Evolutionary conservation across 2,113 vertebrate genomes (phyloP).

Genomic region (Carollia perspicillata): DNA sequence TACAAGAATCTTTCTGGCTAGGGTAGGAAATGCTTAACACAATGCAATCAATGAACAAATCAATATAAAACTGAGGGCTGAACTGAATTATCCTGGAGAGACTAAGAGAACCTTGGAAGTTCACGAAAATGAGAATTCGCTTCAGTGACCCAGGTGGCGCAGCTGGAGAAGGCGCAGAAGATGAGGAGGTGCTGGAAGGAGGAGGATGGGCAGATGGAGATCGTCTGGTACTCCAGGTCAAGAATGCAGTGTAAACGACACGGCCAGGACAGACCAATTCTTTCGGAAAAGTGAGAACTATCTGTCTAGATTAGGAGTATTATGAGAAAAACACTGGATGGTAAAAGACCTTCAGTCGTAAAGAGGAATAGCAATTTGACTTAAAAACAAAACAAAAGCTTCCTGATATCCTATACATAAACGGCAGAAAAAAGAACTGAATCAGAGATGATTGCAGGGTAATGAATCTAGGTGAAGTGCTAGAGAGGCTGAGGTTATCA

Average conservation of each 20-base stretch:
- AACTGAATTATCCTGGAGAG: slow-evolving; percentile 17
- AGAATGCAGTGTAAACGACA: background rate
- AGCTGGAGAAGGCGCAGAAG: background rate
- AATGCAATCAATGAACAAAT: background rate
- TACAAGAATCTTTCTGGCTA: background rate
- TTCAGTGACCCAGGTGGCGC: background rate
- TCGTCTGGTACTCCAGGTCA: background rate
- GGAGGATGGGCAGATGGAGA: background rate
- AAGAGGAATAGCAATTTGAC: slow-evolving; percentile 17
- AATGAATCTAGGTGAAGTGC: background rate
- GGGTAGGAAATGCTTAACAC: background rate
- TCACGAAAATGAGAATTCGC: background rate
- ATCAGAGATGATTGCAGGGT: background rate
- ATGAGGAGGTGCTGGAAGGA: background rate
- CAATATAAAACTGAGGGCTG: background rate
- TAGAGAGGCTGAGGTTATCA: background rate
- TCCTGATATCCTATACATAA: background rate
- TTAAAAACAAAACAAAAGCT: background rate
- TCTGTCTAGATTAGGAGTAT: background rate
- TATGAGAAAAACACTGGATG: background rate
- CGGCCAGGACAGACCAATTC: background rate
- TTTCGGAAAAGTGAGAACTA: background rate
- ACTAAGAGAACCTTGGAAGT: background rate
- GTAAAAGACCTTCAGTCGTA: background rate
- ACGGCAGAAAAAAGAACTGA: background rate